Conservation (phyloP, 2,888 invertebrate genomes). For the Harpalus rufipes region DNA sequence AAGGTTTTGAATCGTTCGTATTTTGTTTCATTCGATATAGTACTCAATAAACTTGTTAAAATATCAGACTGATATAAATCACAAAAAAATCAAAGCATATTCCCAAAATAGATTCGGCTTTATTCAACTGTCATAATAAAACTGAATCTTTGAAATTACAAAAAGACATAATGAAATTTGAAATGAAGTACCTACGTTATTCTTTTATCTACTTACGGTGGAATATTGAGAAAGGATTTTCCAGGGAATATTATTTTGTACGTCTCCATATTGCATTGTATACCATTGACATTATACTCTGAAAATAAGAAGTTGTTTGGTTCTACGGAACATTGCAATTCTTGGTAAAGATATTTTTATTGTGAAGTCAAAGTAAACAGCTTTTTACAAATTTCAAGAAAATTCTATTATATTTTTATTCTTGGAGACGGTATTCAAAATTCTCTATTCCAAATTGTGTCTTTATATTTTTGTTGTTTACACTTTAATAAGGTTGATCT, state of each 20-base stretch:
- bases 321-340: not conserved
- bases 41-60: slow-evolving; percentile 23
- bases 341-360: not conserved
- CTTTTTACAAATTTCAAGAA: not conserved
- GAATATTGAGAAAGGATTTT: slow-evolving; percentile 15
- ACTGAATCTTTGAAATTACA: slow-evolving; percentile 27
- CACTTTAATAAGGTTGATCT: not conserved
- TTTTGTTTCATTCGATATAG: slow-evolving; percentile 24
- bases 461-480: not conserved
- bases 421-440: too few species aligned
- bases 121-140: slow-evolving; percentile 44
- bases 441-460: not conserved
- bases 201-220: slow-evolving; percentile 4
- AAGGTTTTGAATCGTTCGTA: slow-evolving; percentile 16
- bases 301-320: not conserved
- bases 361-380: not conserved
- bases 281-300: not conserved
- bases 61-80: not conserved
- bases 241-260: not conserved
- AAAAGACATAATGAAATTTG: slow-evolving; percentile 18
- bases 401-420: not conserved
- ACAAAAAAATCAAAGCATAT: slow-evolving; percentile 30
- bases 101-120: slow-evolving; percentile 34
- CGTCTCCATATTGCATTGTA: not conserved
- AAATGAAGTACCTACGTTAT: not conserved